Evolutionary conservation across 2,797 vertebrate species (phyloP).

Genomic region (Hoplostethus mediterraneus): DNA sequence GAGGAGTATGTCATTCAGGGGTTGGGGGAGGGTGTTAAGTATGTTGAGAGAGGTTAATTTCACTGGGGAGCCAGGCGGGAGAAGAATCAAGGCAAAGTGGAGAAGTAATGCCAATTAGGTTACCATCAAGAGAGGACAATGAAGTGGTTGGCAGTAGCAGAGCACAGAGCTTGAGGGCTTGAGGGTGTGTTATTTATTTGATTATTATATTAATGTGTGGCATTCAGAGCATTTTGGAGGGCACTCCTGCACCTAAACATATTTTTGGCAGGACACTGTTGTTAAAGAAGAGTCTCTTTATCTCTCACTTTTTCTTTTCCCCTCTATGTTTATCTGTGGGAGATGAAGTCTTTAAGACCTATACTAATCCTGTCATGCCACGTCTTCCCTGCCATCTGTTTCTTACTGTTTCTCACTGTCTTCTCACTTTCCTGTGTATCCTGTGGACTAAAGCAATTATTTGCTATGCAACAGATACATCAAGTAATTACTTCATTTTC

Average conservation of each 20-base stretch:
- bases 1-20: constrained; percentile 35
- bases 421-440: constrained; percentile 76
- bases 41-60: constrained; percentile 74
- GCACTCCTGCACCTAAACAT: constrained; percentile 19
- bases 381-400: constrained; percentile 84
- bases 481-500: constrained; percentile 94
- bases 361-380: constrained; percentile 83
- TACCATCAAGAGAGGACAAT: constrained; percentile 14
- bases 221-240: constrained; percentile 30
- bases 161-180: constrained; percentile 39
- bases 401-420: no score
- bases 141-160: constrained; percentile 18
- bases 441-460: constrained; percentile 81
- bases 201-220: constrained; percentile 47
- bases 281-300: constrained; percentile 27
- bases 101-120: constrained; percentile 56
- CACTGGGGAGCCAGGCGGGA: constrained; percentile 79
- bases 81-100: constrained; percentile 85
- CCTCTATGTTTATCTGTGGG: constrained; percentile 56
- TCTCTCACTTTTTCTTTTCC: background rate
- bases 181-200: constrained; percentile 32
- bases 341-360: constrained; percentile 73
- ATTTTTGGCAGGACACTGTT: constrained; percentile 23
- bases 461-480: constrained; percentile 89
- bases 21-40: constrained; percentile 16